Conservation (phyloP, 2,797 vertebrate species). For the Anisognathus igniventris region DNA sequence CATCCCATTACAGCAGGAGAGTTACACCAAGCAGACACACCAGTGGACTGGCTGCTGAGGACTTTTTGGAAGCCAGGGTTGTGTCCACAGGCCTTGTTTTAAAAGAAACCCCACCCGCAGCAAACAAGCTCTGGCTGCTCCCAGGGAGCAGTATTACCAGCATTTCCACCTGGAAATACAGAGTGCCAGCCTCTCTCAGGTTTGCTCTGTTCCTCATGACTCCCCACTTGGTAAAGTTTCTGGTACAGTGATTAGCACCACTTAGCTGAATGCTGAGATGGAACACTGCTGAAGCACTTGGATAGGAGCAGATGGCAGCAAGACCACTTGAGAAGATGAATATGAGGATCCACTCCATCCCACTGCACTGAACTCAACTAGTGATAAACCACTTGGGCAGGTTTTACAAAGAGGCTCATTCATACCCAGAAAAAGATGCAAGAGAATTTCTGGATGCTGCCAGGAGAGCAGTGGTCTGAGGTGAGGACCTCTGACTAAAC, state of each 20-base stretch:
- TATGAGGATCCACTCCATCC: not conserved
- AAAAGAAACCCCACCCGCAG: not conserved
- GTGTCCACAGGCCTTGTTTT: not conserved
- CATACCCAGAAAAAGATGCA: not conserved
- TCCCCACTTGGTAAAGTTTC: slow-evolving; percentile 2
- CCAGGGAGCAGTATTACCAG: not conserved
- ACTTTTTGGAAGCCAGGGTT: not conserved
- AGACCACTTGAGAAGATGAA: slow-evolving; percentile 43
- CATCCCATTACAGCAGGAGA: not conserved
- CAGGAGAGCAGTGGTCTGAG: not conserved
- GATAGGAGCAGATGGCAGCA: slow-evolving; percentile 31
- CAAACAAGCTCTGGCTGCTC: not conserved
- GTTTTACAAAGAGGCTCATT: not conserved
- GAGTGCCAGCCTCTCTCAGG: not conserved
- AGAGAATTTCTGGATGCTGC: not conserved
- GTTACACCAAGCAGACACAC: not conserved
- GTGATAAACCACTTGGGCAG: slow-evolving; percentile 8
- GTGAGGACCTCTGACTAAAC: not conserved
- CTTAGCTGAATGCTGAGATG: not conserved
- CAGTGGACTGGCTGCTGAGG: not conserved
- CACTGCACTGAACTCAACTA: not conserved
- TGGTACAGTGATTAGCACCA: slow-evolving; percentile 30
- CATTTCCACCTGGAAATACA: not conserved
- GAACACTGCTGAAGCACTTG: slow-evolving; percentile 26
- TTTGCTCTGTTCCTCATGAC: not conserved